phyloP scores from a whole-genome alignment of 2,113 vertebrate species.

The Zosterops borbonicus region DNA sequence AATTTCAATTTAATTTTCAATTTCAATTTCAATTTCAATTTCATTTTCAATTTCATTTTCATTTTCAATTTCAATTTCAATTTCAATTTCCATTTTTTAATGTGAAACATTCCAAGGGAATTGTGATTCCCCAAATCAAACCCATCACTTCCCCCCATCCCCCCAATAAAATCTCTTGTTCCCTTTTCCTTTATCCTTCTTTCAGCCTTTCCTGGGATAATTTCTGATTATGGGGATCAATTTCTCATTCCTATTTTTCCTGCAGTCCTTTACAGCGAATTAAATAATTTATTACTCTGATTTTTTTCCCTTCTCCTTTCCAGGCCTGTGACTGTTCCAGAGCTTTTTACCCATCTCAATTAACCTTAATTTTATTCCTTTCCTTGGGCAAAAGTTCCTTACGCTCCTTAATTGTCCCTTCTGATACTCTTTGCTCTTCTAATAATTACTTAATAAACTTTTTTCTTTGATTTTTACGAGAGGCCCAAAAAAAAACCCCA shows the following conservation, averaged over 20 bases:
- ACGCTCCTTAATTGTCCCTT: background rate
- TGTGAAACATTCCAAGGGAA: background rate
- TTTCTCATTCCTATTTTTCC: background rate
- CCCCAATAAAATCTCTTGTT: background rate
- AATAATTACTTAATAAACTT: conserved; percentile 27
- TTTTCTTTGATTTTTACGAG: conserved; percentile 5
- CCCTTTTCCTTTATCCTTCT: background rate
- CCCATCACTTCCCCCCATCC: rapidly evolving
- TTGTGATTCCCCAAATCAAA: background rate
- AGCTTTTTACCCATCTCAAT: conserved; percentile 14
- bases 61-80: no score
- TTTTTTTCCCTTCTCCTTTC: background rate
- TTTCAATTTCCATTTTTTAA: background rate
- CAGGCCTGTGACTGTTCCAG: background rate
- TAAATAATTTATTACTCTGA: background rate
- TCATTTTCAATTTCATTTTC: background rate
- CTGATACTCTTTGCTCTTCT: background rate
- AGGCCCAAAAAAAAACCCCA: rapidly evolving
- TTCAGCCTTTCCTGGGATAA: background rate
- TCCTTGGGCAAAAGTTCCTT: conserved; percentile 23
- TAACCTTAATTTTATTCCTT: conserved; percentile 46
- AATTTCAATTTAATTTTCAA: no score
- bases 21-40: background rate
- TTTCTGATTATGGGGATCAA: background rate
- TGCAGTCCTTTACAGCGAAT: background rate